Evolutionary conservation across 2,888 invertebrate genomes (phyloP), one percentile per base, ranked within the genome.

Genomic region (Scaptomyza cyrtandrae): DNA sequence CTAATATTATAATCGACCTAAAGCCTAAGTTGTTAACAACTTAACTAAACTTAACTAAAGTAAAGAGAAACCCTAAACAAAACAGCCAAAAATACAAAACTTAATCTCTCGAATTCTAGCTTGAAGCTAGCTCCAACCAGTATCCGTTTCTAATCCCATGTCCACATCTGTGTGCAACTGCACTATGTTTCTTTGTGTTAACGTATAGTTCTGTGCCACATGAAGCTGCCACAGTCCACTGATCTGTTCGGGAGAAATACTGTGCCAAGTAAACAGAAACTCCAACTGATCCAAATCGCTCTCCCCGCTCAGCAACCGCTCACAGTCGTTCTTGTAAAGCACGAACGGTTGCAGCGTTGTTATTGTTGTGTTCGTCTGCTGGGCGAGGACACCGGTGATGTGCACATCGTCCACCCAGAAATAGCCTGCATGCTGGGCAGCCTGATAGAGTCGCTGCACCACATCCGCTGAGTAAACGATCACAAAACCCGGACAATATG

Each of bases 401-500:
- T 95, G 96, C 37, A 96, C 96, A 90, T 97, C 97, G 89, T 97
- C 97, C 53, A 97, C 95, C 97, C 97, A 97, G 92, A 97, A 96
- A 89, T 95, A 96, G 2, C 94, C 94, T 3, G 93, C 91, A 7
- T 91, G 92, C 81, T 95, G 94, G 1, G 95, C 95, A 49, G 93
- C 93, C 58, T 92, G 92, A 53, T 95, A 94, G 13, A 95, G 91
- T 31, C 93, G 92, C 62, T 93, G 93, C 14, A 94, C 93, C 41
- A 94, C 94, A 88, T 95, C 95, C 44, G 93, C 93, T 0, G 95
- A 95, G 85, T 95, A 95, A 11, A 96, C 92, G 63, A 96, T 94
- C 2, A 94, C 94, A 93, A 94, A 95, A 27, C 97, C 97, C 27
- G 95, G 94, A 91, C 97, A 97, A 89, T 96, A 96, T 2, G 94